Percentiles rank a stretch among this genome's conserved stretches.
phyloP scores from a whole-genome alignment of 2,888 invertebrate species.

The Ichneumoninae sp. region DNA sequence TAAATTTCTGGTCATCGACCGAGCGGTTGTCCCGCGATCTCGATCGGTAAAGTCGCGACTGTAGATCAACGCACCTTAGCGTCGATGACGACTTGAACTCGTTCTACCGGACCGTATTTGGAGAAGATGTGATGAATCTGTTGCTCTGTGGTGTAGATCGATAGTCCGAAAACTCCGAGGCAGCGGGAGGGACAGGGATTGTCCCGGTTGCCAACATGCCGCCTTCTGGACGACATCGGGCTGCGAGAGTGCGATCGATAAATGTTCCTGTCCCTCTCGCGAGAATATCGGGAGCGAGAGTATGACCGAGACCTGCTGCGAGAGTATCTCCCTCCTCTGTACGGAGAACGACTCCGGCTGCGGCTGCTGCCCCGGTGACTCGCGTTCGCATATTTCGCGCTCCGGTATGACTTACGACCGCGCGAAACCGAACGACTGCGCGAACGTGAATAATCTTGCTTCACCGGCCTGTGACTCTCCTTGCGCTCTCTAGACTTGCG shows the following conservation, averaged over 20 bases:
- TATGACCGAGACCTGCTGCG: constrained; percentile 88
- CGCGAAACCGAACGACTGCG: constrained; percentile 83
- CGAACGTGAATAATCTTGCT: constrained; percentile 82
- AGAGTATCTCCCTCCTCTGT: constrained; percentile 87
- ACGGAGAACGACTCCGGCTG: constrained; percentile 88
- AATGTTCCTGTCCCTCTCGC: constrained; percentile 87
- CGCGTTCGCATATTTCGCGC: constrained; percentile 65
- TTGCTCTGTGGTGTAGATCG: constrained; percentile 95
- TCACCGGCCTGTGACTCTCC: constrained; percentile 80
- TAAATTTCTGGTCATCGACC: too few relatives aligned
- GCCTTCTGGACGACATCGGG: constrained; percentile 92
- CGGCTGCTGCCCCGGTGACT: constrained; percentile 82
- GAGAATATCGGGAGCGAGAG: constrained; percentile 86
- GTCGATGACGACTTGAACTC: constrained; percentile 97
- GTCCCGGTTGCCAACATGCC: constrained; percentile 93
- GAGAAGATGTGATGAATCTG: constrained; percentile 96
- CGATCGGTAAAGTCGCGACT: background rate
- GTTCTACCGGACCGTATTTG: constrained; percentile 96
- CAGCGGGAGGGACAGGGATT: constrained; percentile 95
- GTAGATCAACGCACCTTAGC: constrained; percentile 89
- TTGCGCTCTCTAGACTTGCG: constrained; percentile 82
- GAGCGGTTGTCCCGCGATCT: background rate
- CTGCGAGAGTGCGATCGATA: constrained; percentile 90
- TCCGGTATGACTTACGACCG: constrained; percentile 82
- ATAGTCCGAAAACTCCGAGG: constrained; percentile 97